Conservation (phyloP, 2,797 vertebrate species). For the Lacerta bilineata region DNA sequence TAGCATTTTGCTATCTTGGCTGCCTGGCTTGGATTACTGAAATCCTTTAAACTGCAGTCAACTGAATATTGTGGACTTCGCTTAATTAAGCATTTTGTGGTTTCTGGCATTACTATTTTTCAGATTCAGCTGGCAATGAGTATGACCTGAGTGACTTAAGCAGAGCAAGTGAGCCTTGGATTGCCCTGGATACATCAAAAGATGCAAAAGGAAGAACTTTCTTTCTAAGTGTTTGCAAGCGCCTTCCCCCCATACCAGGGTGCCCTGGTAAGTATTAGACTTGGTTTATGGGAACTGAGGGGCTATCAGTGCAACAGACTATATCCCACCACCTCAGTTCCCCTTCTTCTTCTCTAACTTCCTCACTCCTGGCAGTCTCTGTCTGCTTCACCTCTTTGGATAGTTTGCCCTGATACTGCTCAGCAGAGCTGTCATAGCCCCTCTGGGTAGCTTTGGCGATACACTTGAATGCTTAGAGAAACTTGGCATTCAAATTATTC, state of each 20-base stretch:
- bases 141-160: slow-evolving; percentile 93
- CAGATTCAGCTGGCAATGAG: slow-evolving; percentile 91
- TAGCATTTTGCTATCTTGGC: background rate
- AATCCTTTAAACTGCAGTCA: background rate
- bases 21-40: background rate
- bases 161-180: slow-evolving; percentile 83
- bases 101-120: slow-evolving; percentile 37
- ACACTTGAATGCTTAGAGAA: too few species aligned
- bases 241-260: slow-evolving; percentile 81
- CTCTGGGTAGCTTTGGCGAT: background rate
- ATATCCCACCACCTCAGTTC: too few species aligned
- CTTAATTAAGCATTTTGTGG: background rate
- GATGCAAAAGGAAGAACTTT: slow-evolving; percentile 82
- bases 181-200: slow-evolving; percentile 85
- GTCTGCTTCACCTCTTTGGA: background rate
- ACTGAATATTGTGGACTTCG: background rate
- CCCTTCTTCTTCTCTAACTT: background rate
- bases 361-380: background rate
- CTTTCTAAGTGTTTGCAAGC: slow-evolving; percentile 93
- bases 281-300: background rate
- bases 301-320: background rate
- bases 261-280: slow-evolving; percentile 85
- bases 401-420: background rate
- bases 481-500: background rate
- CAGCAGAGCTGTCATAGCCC: background rate